Evolutionary conservation across 2,113 vertebrate genomes (phyloP).

Genomic region (Hoplias malabaricus): DNA sequence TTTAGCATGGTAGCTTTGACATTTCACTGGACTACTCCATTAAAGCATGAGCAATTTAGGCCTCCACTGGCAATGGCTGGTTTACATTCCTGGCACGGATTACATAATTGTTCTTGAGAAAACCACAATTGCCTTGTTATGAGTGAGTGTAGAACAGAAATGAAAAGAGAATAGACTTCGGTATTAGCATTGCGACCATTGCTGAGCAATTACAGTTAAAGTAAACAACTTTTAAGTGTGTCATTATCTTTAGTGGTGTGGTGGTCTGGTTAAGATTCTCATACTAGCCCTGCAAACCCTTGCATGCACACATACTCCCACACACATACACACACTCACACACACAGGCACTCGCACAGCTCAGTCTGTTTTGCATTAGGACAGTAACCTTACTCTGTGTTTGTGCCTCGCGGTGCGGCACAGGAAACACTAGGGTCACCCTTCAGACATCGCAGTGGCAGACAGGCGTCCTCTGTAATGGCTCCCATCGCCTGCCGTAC

Average conservation of each 20-base stretch:
- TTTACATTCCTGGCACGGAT: constrained; percentile 19
- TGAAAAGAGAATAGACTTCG: not conserved
- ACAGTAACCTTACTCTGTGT: constrained; percentile 53
- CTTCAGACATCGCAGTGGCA: constrained; percentile 45
- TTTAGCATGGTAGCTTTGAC: too few species aligned
- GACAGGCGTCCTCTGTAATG: constrained; percentile 53
- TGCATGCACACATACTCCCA: not conserved
- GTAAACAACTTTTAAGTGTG: constrained; percentile 17
- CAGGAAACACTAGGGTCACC: constrained; percentile 51
- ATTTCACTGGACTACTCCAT: not conserved
- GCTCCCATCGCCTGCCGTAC: constrained; percentile 25
- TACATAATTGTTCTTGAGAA: constrained; percentile 5
- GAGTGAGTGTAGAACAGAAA: not conserved
- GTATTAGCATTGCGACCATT: not conserved
- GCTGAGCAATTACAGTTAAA: not conserved
- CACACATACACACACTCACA: not conserved
- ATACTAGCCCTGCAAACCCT: not conserved
- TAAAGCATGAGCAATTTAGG: not conserved
- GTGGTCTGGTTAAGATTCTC: not conserved
- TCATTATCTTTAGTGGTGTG: not conserved
- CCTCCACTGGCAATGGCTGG: not conserved
- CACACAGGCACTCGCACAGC: not conserved
- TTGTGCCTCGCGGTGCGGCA: constrained; percentile 40
- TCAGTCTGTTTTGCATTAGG: constrained; percentile 51
- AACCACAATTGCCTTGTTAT: constrained; percentile 9